These are phyloP conservation scores for Pangasianodon gigas DNA, from an alignment of 2,113 vertebrate species.

Conservation along the genomic window DNA sequence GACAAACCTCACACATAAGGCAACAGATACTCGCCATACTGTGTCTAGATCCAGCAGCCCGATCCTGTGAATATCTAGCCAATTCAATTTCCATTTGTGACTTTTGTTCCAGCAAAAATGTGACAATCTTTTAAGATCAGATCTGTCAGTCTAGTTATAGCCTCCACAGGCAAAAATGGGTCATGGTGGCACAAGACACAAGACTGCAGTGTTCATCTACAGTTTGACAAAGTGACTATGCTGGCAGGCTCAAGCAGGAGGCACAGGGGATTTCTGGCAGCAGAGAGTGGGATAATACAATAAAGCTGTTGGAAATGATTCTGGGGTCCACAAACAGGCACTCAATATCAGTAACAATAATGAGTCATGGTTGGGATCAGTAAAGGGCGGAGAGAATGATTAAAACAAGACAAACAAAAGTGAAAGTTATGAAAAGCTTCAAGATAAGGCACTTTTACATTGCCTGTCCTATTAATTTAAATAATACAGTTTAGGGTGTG, in stretches of 20 bases:
- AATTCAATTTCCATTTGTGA: not conserved
- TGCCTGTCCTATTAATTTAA: not conserved
- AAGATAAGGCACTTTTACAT: not conserved
- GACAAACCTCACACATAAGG: not conserved
- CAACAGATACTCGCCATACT: not conserved
- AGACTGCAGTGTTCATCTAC: not conserved
- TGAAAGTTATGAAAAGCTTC: not conserved
- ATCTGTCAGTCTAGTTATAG: not conserved
- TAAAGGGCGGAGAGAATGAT: not conserved
- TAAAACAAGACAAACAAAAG: not conserved
- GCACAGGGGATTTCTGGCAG: not conserved
- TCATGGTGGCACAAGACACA: not conserved
- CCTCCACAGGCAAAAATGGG: not conserved
- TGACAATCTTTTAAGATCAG: not conserved
- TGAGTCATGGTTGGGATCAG: constrained; percentile 20
- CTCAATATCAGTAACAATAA: constrained; percentile 53
- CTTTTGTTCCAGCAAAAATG: not conserved
- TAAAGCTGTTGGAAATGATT: constrained; percentile 54
- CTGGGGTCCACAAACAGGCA: constrained; percentile 34
- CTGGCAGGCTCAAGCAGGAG: not conserved
- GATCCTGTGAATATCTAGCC: not conserved
- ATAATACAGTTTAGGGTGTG: not conserved
- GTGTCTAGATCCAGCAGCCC: not conserved
- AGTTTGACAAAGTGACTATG: not conserved
- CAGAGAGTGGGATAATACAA: constrained; percentile 45